A percentile compares a stretch with the other conserved stretches of the same genome.
phyloP scores from a whole-genome alignment of 2,113 vertebrate species.

The Tragelaphus buxtoni region DNA sequence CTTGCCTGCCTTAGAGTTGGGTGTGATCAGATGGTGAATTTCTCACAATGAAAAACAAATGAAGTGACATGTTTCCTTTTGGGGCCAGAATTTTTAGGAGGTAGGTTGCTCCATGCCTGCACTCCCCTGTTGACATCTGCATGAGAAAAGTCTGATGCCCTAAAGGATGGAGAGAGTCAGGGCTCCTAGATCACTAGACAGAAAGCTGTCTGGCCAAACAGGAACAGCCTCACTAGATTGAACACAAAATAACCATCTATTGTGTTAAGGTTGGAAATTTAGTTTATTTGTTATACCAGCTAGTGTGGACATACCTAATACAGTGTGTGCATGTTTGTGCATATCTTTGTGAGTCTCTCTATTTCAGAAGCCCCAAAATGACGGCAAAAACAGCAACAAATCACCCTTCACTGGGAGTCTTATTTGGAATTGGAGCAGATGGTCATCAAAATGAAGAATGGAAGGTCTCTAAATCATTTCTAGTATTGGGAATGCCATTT shows the following conservation, averaged over 20 bases:
- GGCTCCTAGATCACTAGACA: background rate
- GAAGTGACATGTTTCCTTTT: background rate
- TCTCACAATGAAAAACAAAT: background rate
- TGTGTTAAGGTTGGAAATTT: background rate
- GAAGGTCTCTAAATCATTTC: background rate
- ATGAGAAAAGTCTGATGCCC: background rate
- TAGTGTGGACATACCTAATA: background rate
- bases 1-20: background rate
- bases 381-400: background rate
- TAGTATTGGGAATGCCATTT: background rate
- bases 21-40: background rate
- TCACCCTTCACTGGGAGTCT: background rate
- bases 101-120: background rate
- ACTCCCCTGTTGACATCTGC: background rate
- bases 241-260: background rate
- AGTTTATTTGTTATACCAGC: background rate
- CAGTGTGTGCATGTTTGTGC: background rate
- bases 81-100: background rate
- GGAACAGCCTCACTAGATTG: background rate
- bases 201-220: background rate
- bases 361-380: background rate
- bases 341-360: background rate
- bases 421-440: constrained; percentile 43
- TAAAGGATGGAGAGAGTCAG: background rate
- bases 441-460: constrained; percentile 21